These are phyloP conservation scores for Pedionomus torquatus DNA, from an alignment of 2,113 vertebrate genomes.

Conservation along the genomic window DNA sequence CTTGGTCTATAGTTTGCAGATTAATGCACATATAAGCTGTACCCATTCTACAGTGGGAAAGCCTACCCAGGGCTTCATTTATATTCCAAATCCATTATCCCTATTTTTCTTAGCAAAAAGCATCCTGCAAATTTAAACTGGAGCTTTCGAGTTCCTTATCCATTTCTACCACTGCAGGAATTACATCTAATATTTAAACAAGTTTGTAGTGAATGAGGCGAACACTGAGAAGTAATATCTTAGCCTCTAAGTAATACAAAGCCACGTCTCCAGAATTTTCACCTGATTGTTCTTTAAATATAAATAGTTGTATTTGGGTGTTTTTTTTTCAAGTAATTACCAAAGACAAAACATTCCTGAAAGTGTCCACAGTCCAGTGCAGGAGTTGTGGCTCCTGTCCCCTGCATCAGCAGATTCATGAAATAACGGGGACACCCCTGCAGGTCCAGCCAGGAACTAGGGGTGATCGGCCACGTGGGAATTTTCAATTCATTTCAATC, in stretches of 20 bases:
- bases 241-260: not conserved
- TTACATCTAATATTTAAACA: not conserved
- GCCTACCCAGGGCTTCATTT: not conserved
- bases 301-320: not conserved
- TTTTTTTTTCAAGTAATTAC: not conserved
- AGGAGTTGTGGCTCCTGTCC: accelerated
- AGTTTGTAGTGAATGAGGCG: not conserved
- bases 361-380: not conserved
- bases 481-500: not conserved
- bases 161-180: not conserved
- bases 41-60: not conserved
- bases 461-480: not conserved
- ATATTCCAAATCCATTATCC: not conserved
- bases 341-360: not conserved
- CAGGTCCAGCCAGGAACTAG: not conserved
- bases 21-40: not conserved
- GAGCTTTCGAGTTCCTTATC: not conserved
- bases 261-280: not conserved
- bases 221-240: not conserved
- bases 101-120: not conserved
- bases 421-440: not conserved
- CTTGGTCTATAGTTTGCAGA: not conserved
- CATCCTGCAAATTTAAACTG: not conserved
- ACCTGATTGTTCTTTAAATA: not conserved
- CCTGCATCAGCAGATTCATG: not conserved